Evolutionary conservation across 2,797 vertebrate genomes (phyloP).

Genomic region (Discoglossus pictus): DNA sequence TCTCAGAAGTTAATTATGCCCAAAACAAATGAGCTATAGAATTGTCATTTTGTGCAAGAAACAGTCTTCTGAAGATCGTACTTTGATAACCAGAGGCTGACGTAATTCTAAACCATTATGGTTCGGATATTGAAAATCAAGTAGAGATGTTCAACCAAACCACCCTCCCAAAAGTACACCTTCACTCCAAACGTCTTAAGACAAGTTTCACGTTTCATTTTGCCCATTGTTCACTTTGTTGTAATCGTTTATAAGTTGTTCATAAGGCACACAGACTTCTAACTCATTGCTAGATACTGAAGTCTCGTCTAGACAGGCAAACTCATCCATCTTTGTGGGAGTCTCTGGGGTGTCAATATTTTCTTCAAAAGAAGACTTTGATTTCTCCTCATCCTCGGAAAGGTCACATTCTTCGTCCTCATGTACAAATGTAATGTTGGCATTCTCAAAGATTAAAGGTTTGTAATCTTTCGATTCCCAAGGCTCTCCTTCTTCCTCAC

Average conservation of each 20-base stretch:
- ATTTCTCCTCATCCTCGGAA: slow-evolving; percentile 79
- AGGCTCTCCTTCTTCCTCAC: slow-evolving; percentile 74
- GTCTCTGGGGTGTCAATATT: slow-evolving; percentile 65
- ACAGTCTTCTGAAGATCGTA: too few relatives aligned
- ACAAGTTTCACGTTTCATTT: slow-evolving; percentile 67
- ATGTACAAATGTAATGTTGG: slow-evolving; percentile 86
- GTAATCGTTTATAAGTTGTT: slow-evolving; percentile 89
- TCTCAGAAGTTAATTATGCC: too few relatives aligned
- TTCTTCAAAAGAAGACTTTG: slow-evolving; percentile 79
- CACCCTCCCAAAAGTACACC: not conserved
- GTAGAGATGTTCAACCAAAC: not conserved
- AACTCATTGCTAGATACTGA: slow-evolving; percentile 83
- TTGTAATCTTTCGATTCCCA: slow-evolving; percentile 89
- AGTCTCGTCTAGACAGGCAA: slow-evolving; percentile 77
- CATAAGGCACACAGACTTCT: slow-evolving; percentile 83
- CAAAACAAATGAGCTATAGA: too few relatives aligned
- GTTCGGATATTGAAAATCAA: not conserved
- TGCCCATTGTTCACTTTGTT: slow-evolving; percentile 80
- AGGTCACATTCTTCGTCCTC: slow-evolving; percentile 75
- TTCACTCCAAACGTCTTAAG: not conserved
- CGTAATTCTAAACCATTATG: too few relatives aligned
- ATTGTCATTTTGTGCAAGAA: too few relatives aligned
- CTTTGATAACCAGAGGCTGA: too few relatives aligned
- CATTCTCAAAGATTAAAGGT: slow-evolving; percentile 81
- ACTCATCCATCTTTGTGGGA: slow-evolving; percentile 63